Conservation (phyloP, 2,797 vertebrate species). For the Macropodus opercularis region DNA sequence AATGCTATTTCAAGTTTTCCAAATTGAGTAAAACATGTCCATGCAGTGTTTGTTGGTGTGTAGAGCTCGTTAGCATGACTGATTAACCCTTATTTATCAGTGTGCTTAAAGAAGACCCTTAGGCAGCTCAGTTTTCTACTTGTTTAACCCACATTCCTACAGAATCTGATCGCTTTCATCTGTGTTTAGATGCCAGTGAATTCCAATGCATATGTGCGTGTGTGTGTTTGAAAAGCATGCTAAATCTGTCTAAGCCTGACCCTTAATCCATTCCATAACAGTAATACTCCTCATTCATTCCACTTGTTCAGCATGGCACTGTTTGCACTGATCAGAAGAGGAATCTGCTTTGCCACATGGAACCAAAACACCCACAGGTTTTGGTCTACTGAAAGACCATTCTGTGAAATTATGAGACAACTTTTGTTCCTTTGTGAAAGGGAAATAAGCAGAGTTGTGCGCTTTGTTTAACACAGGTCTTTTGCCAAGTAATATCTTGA, state of each 20-base stretch:
- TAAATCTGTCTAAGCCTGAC: conserved; percentile 23
- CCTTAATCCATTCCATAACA: conserved; percentile 39
- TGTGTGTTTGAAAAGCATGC: conserved; percentile 25
- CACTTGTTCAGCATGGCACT: conserved; percentile 9
- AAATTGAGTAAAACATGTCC: neutral
- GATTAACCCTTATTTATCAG: neutral
- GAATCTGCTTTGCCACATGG: conserved; percentile 4
- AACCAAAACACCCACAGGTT: conserved; percentile 9
- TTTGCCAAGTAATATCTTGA: conserved; percentile 3
- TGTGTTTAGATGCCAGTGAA: conserved; percentile 1
- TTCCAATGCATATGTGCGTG: conserved; percentile 8
- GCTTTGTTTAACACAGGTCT: neutral
- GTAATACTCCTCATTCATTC: conserved; percentile 20
- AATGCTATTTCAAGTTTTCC: neutral
- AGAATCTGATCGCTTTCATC: conserved; percentile 36
- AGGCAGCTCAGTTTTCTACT: conserved; percentile 8
- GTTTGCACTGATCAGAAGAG: neutral
- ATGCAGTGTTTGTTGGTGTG: neutral
- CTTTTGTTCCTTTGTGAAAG: neutral
- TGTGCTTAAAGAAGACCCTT: conserved; percentile 1
- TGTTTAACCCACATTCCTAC: neutral
- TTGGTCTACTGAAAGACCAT: conserved; percentile 3
- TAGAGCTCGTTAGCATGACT: neutral
- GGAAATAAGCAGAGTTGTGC: neutral
- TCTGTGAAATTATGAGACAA: neutral